Evolutionary conservation across 2,888 invertebrate genomes (phyloP).

Genomic region (Lypha dubia): DNA sequence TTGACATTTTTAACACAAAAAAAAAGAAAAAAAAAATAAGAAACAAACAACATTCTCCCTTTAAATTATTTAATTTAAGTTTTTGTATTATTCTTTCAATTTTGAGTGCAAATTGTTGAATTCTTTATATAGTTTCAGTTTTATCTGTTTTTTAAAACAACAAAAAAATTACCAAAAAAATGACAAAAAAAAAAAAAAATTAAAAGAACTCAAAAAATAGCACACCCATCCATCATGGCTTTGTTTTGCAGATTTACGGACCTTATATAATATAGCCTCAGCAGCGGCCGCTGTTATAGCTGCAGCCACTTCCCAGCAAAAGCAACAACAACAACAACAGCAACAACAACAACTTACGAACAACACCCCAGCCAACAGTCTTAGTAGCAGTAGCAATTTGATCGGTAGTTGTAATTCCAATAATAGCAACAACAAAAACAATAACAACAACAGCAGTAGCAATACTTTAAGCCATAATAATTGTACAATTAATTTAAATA

Average conservation of each 20-base stretch:
- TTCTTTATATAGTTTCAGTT: slow-evolving; percentile 42
- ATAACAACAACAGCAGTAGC: slow-evolving; percentile 29
- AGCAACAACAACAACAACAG: slow-evolving; percentile 64
- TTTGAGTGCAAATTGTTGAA: slow-evolving; percentile 38
- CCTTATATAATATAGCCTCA: slow-evolving; percentile 82
- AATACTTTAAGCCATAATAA: slow-evolving; percentile 27
- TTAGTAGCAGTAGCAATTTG: slow-evolving; percentile 40
- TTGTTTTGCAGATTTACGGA: slow-evolving; percentile 84
- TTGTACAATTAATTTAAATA: slow-evolving; percentile 53
- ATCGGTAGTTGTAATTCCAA: slow-evolving; percentile 45
- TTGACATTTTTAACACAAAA: slow-evolving; percentile 44
- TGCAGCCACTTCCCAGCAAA: slow-evolving; percentile 74
- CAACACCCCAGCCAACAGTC: slow-evolving; percentile 41
- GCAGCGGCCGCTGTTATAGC: slow-evolving; percentile 81
- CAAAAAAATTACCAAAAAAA: slow-evolving; percentile 18
- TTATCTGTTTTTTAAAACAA: slow-evolving; percentile 28
- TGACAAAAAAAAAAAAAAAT: slow-evolving; percentile 52
- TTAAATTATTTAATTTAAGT: slow-evolving; percentile 14
- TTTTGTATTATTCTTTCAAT: slow-evolving; percentile 45
- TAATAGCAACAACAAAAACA: slow-evolving; percentile 23
- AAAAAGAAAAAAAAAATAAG: neutral
- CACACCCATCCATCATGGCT: slow-evolving; percentile 73
- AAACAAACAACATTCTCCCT: slow-evolving; percentile 17
- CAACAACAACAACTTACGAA: slow-evolving; percentile 48
- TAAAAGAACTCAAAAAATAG: slow-evolving; percentile 62